Conservation (phyloP, 1,140 invertebrate genomes). For the Pollicipes pollicipes region DNA sequence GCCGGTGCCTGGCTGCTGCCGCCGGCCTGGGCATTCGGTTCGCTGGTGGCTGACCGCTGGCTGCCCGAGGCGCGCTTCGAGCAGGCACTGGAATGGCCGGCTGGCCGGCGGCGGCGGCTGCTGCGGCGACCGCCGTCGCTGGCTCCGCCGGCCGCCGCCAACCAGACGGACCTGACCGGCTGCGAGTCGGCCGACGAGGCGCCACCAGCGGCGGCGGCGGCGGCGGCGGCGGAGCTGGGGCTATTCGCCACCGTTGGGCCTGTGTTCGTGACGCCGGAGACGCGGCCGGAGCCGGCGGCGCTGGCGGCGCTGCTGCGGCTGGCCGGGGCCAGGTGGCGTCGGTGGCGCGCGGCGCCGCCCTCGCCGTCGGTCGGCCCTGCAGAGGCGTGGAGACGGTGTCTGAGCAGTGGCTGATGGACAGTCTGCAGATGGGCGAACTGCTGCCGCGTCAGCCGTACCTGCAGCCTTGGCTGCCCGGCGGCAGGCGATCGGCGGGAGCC, state of each 20-base stretch:
- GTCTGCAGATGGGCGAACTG: not conserved
- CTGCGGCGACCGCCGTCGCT: not conserved
- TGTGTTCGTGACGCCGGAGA: not conserved
- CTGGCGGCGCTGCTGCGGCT: not conserved
- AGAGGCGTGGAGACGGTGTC: not conserved
- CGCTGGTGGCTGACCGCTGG: slow-evolving; percentile 12
- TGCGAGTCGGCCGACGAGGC: too few relatives aligned
- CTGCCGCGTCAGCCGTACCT: not conserved
- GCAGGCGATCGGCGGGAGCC: too few relatives aligned
- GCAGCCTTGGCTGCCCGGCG: too few relatives aligned
- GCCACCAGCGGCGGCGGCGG: too few relatives aligned
- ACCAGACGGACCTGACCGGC: not conserved
- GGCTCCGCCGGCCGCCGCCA: too few relatives aligned
- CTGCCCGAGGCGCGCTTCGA: slow-evolving; percentile 15
- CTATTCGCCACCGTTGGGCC: not conserved
- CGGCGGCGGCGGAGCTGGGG: not conserved
- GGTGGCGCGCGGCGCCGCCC: too few relatives aligned
- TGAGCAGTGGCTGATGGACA: not conserved
- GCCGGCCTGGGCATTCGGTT: slow-evolving; percentile 10
- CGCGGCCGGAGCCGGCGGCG: too few relatives aligned
- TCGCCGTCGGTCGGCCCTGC: not conserved
- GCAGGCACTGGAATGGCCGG: not conserved
- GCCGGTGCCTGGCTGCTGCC: slow-evolving; percentile 12
- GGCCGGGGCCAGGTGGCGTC: not conserved
- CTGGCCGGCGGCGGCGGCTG: too few relatives aligned